phyloP scores from a whole-genome alignment of 2,888 invertebrate genomes.

The Stenodema calcarata region DNA sequence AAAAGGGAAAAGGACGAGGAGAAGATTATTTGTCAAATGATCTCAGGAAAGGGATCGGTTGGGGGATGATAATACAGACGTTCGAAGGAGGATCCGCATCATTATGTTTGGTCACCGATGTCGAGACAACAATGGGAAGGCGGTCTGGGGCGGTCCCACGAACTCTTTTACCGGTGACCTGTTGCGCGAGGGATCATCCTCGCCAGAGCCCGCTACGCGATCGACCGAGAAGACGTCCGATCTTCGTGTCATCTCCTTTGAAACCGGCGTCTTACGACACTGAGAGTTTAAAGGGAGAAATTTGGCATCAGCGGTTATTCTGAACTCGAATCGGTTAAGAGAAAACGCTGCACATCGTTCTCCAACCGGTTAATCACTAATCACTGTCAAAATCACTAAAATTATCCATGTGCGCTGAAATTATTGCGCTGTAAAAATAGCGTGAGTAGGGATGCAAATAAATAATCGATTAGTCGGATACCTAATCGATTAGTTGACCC shows the following conservation, averaged over 20 bases:
- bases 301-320: too few relatives aligned
- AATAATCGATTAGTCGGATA: too few relatives aligned
- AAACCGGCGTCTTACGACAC: too few relatives aligned
- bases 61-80: constrained; percentile 1
- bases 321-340: too few relatives aligned
- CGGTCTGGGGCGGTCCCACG: neutral
- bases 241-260: neutral
- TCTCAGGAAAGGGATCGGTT: neutral
- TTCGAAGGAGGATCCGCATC: constrained; percentile 20
- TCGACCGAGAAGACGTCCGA: neutral
- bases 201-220: neutral
- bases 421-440: too few relatives aligned
- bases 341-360: too few relatives aligned
- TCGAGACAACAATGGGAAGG: constrained; percentile 24
- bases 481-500: too few relatives aligned
- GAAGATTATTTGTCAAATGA: neutral
- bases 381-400: too few relatives aligned
- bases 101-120: constrained; percentile 27
- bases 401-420: too few relatives aligned
- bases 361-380: too few relatives aligned
- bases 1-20: neutral
- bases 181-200: constrained; percentile 17
- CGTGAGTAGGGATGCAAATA: too few relatives aligned
- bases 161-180: constrained; percentile 5
- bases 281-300: too few relatives aligned